Evolutionary conservation across 2,113 vertebrate genomes (phyloP), one percentile per base, ranked within the genome.

Genomic region (Saguinus midas): DNA sequence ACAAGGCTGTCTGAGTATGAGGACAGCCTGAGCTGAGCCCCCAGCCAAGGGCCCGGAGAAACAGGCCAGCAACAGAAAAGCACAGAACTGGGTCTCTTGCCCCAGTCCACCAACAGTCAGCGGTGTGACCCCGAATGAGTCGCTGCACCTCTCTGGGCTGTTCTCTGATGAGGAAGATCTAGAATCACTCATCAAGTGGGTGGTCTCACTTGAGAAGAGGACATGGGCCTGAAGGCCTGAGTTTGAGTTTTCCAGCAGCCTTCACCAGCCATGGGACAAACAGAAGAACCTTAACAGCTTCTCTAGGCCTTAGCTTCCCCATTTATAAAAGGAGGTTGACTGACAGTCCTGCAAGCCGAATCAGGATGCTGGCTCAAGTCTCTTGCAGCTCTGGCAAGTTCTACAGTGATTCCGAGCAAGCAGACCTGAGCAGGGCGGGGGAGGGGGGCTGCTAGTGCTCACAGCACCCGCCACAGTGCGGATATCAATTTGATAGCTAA

Each of bases 1-100:
- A 86, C 1, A 0, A 90, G 43, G 27, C 50, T 94, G 48, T 75
- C 43, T 0, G 0, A 18, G 68, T 91, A 79, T 1, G 1, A 80
- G 76, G 55, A 52, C 9, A 21, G 21, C 35, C 85, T 73, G 72
- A 82, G 48, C 72, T 1, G 9, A 87, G 64, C 6, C 13, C 58
- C 91, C 79, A 66, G 40, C 58, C 90, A 80, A 13, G 13, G 48
- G 17, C 61, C 0, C 0, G 43, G 27, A 75, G 35, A 86, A 50
- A 55, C 27, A 79, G 48, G 29, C 45, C 75, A 16, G 86, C 10
- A 18, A 45, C 66, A 58, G 55, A 93, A 50, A 79, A 35, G 40
- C 80, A 50, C 45, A 64, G 90, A 68, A 80, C 21, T 7, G 50
- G 43, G 84, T 20, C 48, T 64, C 80, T 73, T 29, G 10, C 29